phyloP scores from a whole-genome alignment of 1,140 invertebrate genomes.

The Oncopeltus fasciatus region DNA sequence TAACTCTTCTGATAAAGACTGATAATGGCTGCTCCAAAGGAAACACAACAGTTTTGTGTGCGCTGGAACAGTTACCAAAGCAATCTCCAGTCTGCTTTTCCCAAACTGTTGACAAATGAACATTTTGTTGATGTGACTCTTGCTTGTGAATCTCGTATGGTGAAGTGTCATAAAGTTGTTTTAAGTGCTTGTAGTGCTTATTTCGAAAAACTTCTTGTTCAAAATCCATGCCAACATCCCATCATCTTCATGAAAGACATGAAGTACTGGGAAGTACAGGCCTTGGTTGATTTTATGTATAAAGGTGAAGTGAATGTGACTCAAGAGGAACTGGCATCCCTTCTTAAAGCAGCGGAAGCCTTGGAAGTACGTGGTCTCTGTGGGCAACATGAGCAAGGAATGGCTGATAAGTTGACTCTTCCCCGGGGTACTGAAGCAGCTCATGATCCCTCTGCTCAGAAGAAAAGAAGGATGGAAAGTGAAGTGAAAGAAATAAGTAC shows the following conservation, averaged over 20 bases:
- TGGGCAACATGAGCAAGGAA: constrained; percentile 14
- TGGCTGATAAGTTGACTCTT: constrained; percentile 15
- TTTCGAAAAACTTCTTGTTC: constrained; percentile 58
- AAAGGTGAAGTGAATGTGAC: constrained; percentile 73
- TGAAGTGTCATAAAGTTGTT: constrained; percentile 78
- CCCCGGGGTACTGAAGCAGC: constrained; percentile 15
- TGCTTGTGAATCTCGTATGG: constrained; percentile 69
- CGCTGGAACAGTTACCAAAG: constrained; percentile 80
- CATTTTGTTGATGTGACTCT: constrained; percentile 80
- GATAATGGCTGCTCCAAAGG: constrained; percentile 12
- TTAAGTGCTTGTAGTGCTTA: constrained; percentile 51
- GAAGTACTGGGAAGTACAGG: constrained; percentile 50
- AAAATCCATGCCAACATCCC: constrained; percentile 74
- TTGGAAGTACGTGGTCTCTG: constrained; percentile 57
- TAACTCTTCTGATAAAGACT: constrained; percentile 4
- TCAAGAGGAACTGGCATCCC: constrained; percentile 58
- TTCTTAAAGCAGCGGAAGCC: constrained; percentile 65
- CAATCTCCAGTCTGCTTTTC: constrained; percentile 64
- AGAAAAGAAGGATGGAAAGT: constrained; percentile 14
- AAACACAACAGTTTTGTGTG: constrained; percentile 42
- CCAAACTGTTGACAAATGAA: constrained; percentile 63
- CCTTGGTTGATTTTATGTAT: constrained; percentile 75
- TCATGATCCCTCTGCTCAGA: neutral
- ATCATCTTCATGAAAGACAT: constrained; percentile 71
- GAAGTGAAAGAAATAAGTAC: constrained; percentile 13